phyloP scores from a whole-genome alignment of 2,113 vertebrate genomes.

The Eulacestoma nigropectus region DNA sequence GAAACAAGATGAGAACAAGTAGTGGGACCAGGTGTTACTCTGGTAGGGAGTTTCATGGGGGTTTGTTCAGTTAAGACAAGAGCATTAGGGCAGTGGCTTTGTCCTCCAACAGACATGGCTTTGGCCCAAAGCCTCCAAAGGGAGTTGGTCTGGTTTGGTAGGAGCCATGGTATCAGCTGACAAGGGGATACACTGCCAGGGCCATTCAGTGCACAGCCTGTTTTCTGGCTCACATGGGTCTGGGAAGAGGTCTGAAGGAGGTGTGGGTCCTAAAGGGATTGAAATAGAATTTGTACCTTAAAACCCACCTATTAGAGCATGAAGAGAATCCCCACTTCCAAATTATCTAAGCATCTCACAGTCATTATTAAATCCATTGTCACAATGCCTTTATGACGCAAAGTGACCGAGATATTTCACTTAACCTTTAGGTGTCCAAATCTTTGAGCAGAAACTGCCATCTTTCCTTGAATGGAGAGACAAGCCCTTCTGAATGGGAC shows the following conservation, averaged over 20 bases:
- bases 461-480: background rate
- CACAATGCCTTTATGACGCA: background rate
- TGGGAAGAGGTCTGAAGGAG: background rate
- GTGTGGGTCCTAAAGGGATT: background rate
- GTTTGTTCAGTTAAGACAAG: background rate
- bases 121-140: background rate
- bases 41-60: background rate
- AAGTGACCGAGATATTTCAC: background rate
- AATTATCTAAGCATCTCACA: background rate
- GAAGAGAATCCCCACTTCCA: background rate
- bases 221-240: background rate
- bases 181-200: background rate
- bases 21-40: background rate
- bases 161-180: background rate
- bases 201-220: background rate
- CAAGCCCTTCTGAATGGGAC: background rate
- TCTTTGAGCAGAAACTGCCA: background rate
- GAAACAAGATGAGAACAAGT: slow-evolving; percentile 4
- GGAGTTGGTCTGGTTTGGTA: background rate
- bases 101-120: background rate
- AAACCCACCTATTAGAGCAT: background rate
- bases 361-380: background rate
- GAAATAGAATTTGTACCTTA: background rate
- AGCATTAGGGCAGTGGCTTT: background rate
- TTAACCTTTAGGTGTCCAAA: background rate